These are phyloP conservation scores for Lagria hirta DNA, from an alignment of 2,888 invertebrate genomes.

Conservation along the genomic window DNA sequence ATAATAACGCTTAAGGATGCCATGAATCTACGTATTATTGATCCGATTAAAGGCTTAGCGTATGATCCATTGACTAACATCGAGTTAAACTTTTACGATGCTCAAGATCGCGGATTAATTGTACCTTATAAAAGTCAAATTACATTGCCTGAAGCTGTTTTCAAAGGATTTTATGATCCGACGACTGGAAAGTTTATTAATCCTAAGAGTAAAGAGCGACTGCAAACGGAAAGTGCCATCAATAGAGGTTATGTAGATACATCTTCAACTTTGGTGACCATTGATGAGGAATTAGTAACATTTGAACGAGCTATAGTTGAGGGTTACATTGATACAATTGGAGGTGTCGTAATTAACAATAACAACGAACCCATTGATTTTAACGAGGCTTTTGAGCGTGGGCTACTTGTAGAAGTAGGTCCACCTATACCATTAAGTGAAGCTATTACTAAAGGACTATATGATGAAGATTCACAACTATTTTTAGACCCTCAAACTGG, in stretches of 20 bases:
- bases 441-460: conserved; percentile 78
- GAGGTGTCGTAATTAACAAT: conserved; percentile 67
- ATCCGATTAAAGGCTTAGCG: conserved; percentile 77
- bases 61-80: conserved; percentile 73
- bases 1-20: conserved; percentile 80
- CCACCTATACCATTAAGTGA: conserved; percentile 80
- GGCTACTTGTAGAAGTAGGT: conserved; percentile 77
- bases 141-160: conserved; percentile 86
- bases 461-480: conserved; percentile 73
- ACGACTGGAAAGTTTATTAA: conserved; percentile 80
- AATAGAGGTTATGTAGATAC: conserved; percentile 82
- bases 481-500: conserved; percentile 84
- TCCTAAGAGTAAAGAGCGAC: conserved; percentile 75
- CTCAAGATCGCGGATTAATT: conserved; percentile 78
- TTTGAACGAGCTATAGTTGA: conserved; percentile 80
- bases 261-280: conserved; percentile 80
- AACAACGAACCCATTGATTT: conserved; percentile 68
- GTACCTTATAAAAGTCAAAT: conserved; percentile 81
- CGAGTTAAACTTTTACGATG: conserved; percentile 78
- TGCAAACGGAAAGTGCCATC: conserved; percentile 81
- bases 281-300: conserved; percentile 77
- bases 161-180: conserved; percentile 87
- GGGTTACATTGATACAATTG: conserved; percentile 73
- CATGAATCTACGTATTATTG: conserved; percentile 73
- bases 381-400: conserved; percentile 82